phyloP scores from a whole-genome alignment of 2,888 invertebrate genomes.

The Pandemis heparana region DNA sequence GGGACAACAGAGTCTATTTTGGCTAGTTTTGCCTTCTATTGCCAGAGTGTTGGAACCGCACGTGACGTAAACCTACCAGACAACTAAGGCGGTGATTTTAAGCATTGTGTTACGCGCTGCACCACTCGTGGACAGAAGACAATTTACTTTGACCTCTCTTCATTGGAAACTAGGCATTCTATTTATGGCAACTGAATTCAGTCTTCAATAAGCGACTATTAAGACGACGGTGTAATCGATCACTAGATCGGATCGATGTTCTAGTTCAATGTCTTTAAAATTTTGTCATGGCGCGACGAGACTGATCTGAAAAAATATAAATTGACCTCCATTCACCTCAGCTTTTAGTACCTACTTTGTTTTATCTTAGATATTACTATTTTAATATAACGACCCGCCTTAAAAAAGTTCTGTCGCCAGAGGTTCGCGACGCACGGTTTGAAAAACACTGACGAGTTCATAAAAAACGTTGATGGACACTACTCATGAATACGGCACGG shows the following conservation, averaged over 20 bases:
- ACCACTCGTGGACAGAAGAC: not conserved
- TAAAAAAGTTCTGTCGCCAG: too few relatives aligned
- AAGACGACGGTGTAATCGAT: not conserved
- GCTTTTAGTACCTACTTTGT: too few relatives aligned
- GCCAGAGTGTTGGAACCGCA: not conserved
- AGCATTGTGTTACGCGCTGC: conserved; percentile 10
- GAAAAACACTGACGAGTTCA: too few relatives aligned
- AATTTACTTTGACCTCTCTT: conserved; percentile 5
- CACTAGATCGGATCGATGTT: not conserved
- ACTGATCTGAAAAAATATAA: too few relatives aligned
- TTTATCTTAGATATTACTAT: too few relatives aligned
- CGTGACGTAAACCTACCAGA: not conserved
- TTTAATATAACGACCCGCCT: too few relatives aligned
- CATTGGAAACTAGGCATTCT: not conserved
- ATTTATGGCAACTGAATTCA: not conserved
- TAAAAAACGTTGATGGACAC: too few relatives aligned
- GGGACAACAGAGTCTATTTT: not conserved
- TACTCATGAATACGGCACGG: too few relatives aligned
- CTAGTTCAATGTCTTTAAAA: not conserved
- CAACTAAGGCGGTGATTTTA: not conserved
- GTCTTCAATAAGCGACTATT: not conserved
- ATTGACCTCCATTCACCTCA: too few relatives aligned
- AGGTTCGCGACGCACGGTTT: too few relatives aligned
- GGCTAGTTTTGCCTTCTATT: not conserved
- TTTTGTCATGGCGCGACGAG: too few relatives aligned